These are phyloP conservation scores for Drosophila maculinotata DNA, from an alignment of 2,888 invertebrate species.

Conservation along the genomic window DNA sequence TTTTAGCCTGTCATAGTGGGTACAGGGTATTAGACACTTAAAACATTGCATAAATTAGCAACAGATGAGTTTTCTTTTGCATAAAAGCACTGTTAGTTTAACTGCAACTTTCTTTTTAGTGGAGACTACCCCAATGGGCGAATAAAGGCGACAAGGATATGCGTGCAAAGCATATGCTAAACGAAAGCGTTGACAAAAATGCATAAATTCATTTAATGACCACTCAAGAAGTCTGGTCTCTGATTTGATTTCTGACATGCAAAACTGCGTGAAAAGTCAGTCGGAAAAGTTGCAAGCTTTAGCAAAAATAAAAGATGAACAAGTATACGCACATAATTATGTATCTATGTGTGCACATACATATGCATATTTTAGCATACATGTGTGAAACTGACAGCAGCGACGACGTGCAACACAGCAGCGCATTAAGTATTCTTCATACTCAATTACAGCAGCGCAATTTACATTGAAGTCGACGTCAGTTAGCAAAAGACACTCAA, in stretches of 20 bases:
- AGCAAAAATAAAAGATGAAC: constrained; percentile 3
- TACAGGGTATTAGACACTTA: no score
- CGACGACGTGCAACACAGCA: no score
- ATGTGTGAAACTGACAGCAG: no score
- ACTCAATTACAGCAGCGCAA: constrained; percentile 44
- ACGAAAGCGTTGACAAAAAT: constrained; percentile 2
- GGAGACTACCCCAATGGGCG: background rate
- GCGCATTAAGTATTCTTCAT: no score
- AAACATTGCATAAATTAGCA: no score
- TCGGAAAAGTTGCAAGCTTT: constrained; percentile 19
- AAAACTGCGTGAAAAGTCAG: constrained; percentile 8
- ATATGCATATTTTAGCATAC: background rate
- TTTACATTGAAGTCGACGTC: constrained; percentile 39
- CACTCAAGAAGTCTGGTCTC: constrained; percentile 1
- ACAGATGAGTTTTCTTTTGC: no score
- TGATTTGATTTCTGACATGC: no score
- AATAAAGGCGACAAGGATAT: background rate
- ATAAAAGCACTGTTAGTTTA: background rate
- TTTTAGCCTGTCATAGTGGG: no score
- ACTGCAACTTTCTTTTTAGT: background rate
- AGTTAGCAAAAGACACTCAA: constrained; percentile 14
- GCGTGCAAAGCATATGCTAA: constrained; percentile 20
- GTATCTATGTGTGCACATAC: constrained; percentile 14
- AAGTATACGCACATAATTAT: constrained; percentile 8
- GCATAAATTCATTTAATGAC: constrained; percentile 13